Evolutionary conservation across 2,888 invertebrate species (phyloP).

Genomic region (Ethmia dodecea): DNA sequence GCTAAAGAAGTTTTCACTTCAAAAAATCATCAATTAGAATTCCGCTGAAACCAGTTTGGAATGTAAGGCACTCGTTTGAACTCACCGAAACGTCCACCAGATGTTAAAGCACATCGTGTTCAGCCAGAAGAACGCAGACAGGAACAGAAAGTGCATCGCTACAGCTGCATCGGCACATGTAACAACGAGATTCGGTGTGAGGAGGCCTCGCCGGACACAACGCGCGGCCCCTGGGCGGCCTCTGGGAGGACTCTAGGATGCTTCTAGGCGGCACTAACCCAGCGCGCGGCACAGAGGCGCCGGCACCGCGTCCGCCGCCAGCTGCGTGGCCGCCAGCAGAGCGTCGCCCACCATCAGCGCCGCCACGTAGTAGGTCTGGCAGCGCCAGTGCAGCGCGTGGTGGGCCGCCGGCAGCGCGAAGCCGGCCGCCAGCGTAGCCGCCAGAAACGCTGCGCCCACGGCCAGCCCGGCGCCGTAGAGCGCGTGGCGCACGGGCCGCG

Average conservation of each 20-base stretch:
- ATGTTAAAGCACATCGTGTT: conserved; percentile 97
- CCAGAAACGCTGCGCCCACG: conserved; percentile 88
- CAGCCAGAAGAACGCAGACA: conserved; percentile 95
- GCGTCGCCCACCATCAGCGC: conserved; percentile 90
- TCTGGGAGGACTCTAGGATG: background rate
- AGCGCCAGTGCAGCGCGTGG: conserved; percentile 92
- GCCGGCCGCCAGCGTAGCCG: conserved; percentile 87
- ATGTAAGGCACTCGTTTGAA: too few species aligned
- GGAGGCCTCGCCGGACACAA: background rate
- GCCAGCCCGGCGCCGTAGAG: conserved; percentile 88
- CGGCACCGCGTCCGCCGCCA: conserved; percentile 79
- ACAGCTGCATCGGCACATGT: conserved; percentile 77
- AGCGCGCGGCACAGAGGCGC: conserved; percentile 80
- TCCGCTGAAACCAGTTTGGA: too few species aligned
- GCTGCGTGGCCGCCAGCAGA: conserved; percentile 86
- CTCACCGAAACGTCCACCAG: conserved; percentile 95
- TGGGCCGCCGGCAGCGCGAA: conserved; percentile 88
- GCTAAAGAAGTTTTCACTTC: too few species aligned
- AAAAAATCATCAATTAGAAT: too few species aligned
- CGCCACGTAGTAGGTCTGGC: conserved; percentile 91
- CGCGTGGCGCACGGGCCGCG: conserved; percentile 75
- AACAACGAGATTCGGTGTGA: too few species aligned
- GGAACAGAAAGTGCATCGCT: conserved; percentile 91
- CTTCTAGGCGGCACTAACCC: conserved; percentile 73
- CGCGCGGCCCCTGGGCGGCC: background rate